Evolutionary conservation across 2,797 vertebrate genomes (phyloP), one percentile per base, ranked within the genome.

Genomic region (Potorous gilbertii): DNA sequence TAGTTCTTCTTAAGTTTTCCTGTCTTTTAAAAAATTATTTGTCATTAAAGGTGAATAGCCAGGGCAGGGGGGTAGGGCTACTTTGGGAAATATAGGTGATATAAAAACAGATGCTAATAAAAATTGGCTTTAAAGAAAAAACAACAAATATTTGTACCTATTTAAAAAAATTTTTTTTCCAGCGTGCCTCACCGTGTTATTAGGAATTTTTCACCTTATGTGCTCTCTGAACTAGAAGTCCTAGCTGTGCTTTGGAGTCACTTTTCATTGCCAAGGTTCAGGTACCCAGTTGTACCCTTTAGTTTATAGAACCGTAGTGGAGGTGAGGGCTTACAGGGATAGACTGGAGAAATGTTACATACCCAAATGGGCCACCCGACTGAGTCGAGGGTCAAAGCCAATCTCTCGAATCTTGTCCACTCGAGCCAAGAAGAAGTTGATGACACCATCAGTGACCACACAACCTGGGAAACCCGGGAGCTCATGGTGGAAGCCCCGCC

Each of bases 371-470:
- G 97, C 99, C 0, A 97, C 96, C 0, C 99, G 98, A 90, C 98
- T 98, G 96, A 99, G 97, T 1, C 98, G 99, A 2, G 99, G 99
- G 96, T 99, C 99, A 90, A 99, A 99, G 52, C 99, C 99, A 46
- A 99, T 99, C 95, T 99, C 98, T 21, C 97, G 99, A 91, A 99
- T 97, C 97, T 99, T 99, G 56, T 99, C 98, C 0, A 99, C 99
- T 52, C 98, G 98, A 16, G 98, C 99, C 98, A 99, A 98, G 97
- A 99, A 99, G 98, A 99, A 99, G 98, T 99, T 99, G 74, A 99
- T 99, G 5, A 99, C 99, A 0, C 98, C 99, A n/a, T 99, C 99
- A 0, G 99, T 98, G 55, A 99, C 99, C 34, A 99, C 99, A 21
- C 99, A 99, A 96, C 97, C 98, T 0, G 99, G 99, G 97, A 99